Conservation (phyloP, 2,888 invertebrate species). For the Pherbina coryleti region DNA sequence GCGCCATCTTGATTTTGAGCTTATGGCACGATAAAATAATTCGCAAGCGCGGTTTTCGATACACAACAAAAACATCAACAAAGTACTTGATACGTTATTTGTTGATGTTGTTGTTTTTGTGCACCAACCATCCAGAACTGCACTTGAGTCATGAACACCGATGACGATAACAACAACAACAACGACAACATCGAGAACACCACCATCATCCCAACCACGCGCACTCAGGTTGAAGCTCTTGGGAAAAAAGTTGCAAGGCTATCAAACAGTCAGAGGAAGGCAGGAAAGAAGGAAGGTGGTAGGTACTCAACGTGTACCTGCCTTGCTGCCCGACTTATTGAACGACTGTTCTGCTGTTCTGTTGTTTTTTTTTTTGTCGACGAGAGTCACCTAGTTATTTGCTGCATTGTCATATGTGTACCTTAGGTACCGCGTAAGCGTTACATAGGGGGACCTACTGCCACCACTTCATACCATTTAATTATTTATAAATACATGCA, state of each 20-base stretch:
- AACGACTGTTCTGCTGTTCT: not conserved
- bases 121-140: constrained; percentile 26
- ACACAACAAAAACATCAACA: constrained; percentile 33
- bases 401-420: constrained; percentile 3
- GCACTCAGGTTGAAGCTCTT: not conserved
- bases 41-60: constrained; percentile 13
- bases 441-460: not conserved
- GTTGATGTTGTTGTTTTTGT: constrained; percentile 44
- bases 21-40: constrained; percentile 1
- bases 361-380: not conserved
- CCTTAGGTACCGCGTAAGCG: not conserved
- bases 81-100: constrained; percentile 18
- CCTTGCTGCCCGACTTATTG: constrained; percentile 23
- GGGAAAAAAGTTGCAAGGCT: too few species aligned
- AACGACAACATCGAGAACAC: not conserved
- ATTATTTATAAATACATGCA: not conserved
- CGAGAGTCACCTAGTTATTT: constrained; percentile 25
- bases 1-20: constrained; percentile 19
- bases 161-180: constrained; percentile 10
- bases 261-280: too few species aligned
- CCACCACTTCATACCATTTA: not conserved
- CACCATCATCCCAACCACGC: not conserved
- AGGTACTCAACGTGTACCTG: constrained; percentile 7
- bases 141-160: constrained; percentile 20
- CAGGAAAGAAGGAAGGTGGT: not conserved